Evolutionary conservation across 2,797 vertebrate genomes (phyloP), one percentile per base, ranked within the genome.

Genomic region (Chrosomus eos): DNA sequence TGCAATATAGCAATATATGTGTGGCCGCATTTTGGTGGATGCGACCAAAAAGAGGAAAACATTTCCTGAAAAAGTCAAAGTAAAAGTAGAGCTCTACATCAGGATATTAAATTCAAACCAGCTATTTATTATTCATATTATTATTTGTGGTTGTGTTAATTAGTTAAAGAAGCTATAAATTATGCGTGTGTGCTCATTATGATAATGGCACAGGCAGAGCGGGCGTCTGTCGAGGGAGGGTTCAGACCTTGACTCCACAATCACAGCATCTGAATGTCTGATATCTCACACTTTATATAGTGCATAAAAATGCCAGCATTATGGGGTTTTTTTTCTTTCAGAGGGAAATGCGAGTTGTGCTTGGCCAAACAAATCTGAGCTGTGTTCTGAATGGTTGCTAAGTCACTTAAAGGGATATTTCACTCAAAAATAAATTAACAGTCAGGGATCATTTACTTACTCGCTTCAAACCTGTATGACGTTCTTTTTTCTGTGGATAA

Each of bases 111-210:
- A 91, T 94, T 94, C 91, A 94, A 94, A 93, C 92, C 90, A 93
- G 90, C 86, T 19, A 94, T 95, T 93, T 91, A 95, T 94, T 94
- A 95, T 95, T 95, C 93, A 94, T 90, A 90, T 90, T 93, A 94
- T 94, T 93, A 94, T 91, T 89, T 87, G 88, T 90, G 92, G 88
- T 92, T 89, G 91, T 93, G 91, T 91, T 93, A 92, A 88, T 91
- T 90, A 89, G 92, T 90, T 93, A 94, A 93, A 94, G 92, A 93
- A 94, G 93, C 48, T 67, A 84, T 80, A 76, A 88, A 87, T 89
- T 86, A 90, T 90, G 83, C 94, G 92, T 91, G 86, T 87, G 85
- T 84, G 87, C 88, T 90, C 62, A 72, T 82, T 73, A 84, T 86
- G 51, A 89, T 93, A 92, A 91, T 89, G 88, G 91, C 23, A 85